Percentiles rank a stretch among this genome's conserved stretches.
Evolutionary conservation across 2,888 invertebrate genomes (phyloP).

Genomic region (Melanotus villosus): DNA sequence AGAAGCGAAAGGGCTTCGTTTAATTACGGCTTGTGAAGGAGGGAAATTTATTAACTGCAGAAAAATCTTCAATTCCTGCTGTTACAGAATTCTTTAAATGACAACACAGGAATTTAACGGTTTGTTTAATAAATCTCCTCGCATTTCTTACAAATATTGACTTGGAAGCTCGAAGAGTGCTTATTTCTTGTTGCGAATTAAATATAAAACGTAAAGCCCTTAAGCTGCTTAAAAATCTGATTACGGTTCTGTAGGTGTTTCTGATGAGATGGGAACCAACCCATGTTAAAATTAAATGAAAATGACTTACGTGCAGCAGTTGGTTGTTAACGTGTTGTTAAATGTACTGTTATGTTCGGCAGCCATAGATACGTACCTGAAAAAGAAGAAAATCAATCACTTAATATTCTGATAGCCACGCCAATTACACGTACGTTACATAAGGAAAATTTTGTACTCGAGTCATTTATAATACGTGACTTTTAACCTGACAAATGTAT

Average conservation of each 20-base stretch:
- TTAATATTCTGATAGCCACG: constrained; percentile 27
- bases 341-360: constrained; percentile 32
- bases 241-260: not conserved
- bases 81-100: no score
- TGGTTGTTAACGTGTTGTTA: constrained; percentile 16
- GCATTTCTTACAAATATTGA: no score
- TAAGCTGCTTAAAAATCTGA: no score
- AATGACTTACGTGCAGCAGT: constrained; percentile 30
- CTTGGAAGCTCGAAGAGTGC: no score
- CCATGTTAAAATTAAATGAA: constrained; percentile 25
- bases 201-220: no score
- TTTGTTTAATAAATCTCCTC: no score
- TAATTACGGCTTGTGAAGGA: no score
- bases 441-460: constrained; percentile 5
- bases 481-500: constrained; percentile 20
- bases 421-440: constrained; percentile 25
- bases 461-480: constrained; percentile 20
- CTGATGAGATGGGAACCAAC: not conserved
- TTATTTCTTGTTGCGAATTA: no score
- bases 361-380: constrained; percentile 40
- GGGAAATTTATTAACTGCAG: no score
- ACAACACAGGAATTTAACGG: no score
- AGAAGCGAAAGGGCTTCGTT: no score
- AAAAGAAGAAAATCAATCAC: constrained; percentile 30
- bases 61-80: no score